Base-by-base conservation (phyloP, 2,888 invertebrate genomes). In the Pyrrhia umbra region DNA sequence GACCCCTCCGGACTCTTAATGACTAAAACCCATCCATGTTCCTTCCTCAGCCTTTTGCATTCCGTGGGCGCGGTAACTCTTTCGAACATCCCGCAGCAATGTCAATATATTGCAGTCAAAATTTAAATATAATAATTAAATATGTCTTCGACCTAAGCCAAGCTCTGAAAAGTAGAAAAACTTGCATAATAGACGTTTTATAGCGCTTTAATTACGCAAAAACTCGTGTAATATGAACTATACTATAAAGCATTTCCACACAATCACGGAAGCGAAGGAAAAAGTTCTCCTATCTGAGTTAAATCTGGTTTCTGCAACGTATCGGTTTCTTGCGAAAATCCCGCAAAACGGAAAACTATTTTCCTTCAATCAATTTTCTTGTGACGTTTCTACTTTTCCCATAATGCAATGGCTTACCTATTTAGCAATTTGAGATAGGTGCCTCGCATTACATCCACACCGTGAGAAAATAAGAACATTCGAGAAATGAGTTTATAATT, bases 401-500 rank as follows among this genome's bases (percentile, higher is more conserved):
- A 47, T 67, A 62, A 73, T 62, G 54, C 50, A 71, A 68, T 34
- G 18, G 20, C 49, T 16, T 20, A 34, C 34, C 34, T 61, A 77
- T 75, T 74, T 68, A 74, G 78, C 68, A 76, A 78, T 66, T 64
- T 58, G 27, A 68, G 54, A 55, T 60, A 55, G 51, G 46, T 51
- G 50, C 61, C 66, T 69, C 47, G 76, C 37, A 63, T 73, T 54
- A 54, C 59, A 72, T 45, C 59, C 61, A 70, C 63, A 58, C 51
- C 80, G 82, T 82, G 82, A 73, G 81, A 81, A 79, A 70, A 63
- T 54, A 49, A 54, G 63, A 70, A 70, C 68, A 68, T 74, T 77
- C 68, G 54, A 61, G 67, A 73, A 81, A 81, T 71, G 78, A 69
- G 68, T 58, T 69, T 80, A 62, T 81, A 81, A 81, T 81, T 82